These are phyloP conservation scores for Hydrocynus forskahlii DNA, from an alignment of 2,797 vertebrate genomes.

Conservation along the genomic window DNA sequence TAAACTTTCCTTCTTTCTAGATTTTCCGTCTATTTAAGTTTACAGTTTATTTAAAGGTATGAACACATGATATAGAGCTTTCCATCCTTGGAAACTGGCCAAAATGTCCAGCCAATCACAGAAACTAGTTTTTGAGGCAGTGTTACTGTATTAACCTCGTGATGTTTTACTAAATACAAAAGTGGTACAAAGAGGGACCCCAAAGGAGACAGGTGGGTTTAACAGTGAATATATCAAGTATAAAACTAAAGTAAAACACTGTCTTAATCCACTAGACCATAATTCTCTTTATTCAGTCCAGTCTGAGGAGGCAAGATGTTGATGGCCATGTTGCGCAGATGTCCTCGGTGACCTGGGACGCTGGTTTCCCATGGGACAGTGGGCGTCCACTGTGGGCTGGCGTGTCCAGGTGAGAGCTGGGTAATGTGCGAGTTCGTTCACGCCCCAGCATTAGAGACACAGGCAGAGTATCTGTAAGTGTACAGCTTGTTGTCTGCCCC, in stretches of 20 bases:
- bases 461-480: slow-evolving; percentile 86
- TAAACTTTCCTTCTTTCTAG: not conserved
- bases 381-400: not conserved
- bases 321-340: not conserved
- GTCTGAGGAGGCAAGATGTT: not conserved
- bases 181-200: not conserved
- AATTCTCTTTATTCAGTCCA: not conserved
- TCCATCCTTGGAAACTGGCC: not conserved
- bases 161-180: not conserved
- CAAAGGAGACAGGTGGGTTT: not conserved
- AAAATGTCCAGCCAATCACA: not conserved
- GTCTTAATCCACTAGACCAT: not conserved
- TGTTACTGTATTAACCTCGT: not conserved
- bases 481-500: slow-evolving; percentile 98
- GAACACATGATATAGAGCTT: not conserved
- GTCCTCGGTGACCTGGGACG: not conserved
- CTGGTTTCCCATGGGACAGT: not conserved
- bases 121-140: not conserved
- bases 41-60: not conserved
- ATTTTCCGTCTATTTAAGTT: not conserved
- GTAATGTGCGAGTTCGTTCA: slow-evolving; percentile 57
- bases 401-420: not conserved
- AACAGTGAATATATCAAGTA: not conserved
- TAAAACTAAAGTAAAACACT: not conserved
- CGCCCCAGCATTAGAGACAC: slow-evolving; percentile 85